Evolutionary conservation across 2,113 vertebrate species (phyloP), one percentile per base, ranked within the genome.

Genomic region (Gymnocephalus cernua): DNA sequence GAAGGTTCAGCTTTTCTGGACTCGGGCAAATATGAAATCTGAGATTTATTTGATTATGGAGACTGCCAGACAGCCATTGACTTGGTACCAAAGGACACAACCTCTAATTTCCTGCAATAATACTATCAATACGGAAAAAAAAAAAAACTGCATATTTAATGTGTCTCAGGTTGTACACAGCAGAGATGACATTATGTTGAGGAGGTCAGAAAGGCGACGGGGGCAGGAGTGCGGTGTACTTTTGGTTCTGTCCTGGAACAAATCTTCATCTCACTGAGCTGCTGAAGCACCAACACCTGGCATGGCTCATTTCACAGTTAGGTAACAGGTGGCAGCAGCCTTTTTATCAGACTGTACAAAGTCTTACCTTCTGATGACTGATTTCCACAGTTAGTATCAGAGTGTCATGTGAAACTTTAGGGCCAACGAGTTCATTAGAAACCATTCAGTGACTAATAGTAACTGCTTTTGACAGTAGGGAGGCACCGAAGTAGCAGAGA

Each of bases 231-330:
- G 63, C 4, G 19, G 54, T 44, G 48, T 41, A 73, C 83, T 41
- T 81, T 72, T 35, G 45, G 44, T 62, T 76, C 66, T 62, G n/a
- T 45, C 23, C 56, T 25, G 47, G 72, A 84, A 38, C 63, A 53
- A 73, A 74, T 68, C 15, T 59, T 44, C 23, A 61, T 85, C 61
- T 65, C 79, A 66, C 66, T 9, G 25, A 67, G 58, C 79, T 71
- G 79, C 75, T 79, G 54, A 86, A 83, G 78, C 50, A 69, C 69
- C 76, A 78, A 74, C 74, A 75, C 63, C 75, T 82, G 82, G 79
- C 79, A 32, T 15, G 0, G 65, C 14, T 80, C 54, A 50, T 29
- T 86, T 90, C 76, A 86, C 84, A 86, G 61, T 16, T 75, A 47
- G 86, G 19, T 86, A 38, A 51, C 79, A 82, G 32, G 70, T 65